A percentile compares a stretch with the other conserved stretches of the same genome.
phyloP scores from a whole-genome alignment of 1,140 invertebrate species.

The Thaumetopoea pityocampa region DNA sequence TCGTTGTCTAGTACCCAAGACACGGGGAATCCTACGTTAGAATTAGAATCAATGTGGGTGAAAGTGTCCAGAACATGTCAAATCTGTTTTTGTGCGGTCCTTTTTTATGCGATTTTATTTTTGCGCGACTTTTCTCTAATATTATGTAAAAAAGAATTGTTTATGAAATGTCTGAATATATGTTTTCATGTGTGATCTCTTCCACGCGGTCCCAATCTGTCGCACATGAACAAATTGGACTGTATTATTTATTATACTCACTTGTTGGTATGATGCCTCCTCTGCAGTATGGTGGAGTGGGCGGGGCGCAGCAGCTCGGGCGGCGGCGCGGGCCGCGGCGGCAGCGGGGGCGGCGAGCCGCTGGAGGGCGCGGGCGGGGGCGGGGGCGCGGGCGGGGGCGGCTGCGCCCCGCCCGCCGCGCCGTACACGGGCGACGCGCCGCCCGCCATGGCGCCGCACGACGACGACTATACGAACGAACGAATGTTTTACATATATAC shows the following conservation, averaged over 20 bases:
- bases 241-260: conserved; percentile 28
- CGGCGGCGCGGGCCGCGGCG: conserved; percentile 43
- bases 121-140: too few species aligned
- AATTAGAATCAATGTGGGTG: too few species aligned
- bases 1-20: too few species aligned
- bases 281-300: conserved; percentile 60
- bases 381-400: conserved; percentile 14
- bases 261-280: conserved; percentile 47
- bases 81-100: too few species aligned
- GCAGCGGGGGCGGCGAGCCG: conserved; percentile 36
- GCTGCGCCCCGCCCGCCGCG: conserved; percentile 1
- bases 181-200: too few species aligned
- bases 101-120: too few species aligned
- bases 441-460: not conserved
- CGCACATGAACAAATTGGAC: too few species aligned
- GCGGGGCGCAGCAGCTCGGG: conserved; percentile 53
- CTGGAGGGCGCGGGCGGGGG: not conserved
- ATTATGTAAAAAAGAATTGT: too few species aligned
- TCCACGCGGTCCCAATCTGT: too few species aligned
- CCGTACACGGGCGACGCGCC: conserved; percentile 12
- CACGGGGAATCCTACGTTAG: too few species aligned
- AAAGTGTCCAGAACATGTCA: too few species aligned
- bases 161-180: too few species aligned
- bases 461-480: conserved; percentile 10
- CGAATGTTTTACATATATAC: not conserved